Conservation (phyloP, 2,797 vertebrate species). For the Poecilia velifera region DNA sequence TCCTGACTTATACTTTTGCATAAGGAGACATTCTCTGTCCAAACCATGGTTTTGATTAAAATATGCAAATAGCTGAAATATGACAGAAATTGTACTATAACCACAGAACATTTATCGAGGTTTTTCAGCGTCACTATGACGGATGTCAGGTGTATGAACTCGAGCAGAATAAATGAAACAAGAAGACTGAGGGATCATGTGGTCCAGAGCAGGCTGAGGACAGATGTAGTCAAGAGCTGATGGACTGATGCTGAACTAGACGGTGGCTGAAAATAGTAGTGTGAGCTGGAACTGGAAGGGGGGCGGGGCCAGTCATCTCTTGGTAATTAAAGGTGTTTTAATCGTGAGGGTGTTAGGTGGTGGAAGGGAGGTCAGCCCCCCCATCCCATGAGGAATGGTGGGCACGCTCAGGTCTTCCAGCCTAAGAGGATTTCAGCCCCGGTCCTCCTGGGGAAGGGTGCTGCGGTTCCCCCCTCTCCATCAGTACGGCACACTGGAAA, state of each 20-base stretch:
- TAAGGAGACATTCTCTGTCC: not conserved
- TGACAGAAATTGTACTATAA: not conserved
- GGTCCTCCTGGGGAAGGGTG: slow-evolving; percentile 57
- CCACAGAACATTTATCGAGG: not conserved
- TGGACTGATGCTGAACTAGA: not conserved
- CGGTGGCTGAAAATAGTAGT: slow-evolving; percentile 62
- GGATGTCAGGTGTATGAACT: not conserved
- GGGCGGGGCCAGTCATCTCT: slow-evolving; percentile 47
- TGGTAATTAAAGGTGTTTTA: slow-evolving; percentile 80
- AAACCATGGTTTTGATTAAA: not conserved
- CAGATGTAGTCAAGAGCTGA: not conserved
- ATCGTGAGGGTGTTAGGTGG: slow-evolving; percentile 51
- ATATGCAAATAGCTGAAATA: not conserved
- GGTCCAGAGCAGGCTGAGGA: not conserved
- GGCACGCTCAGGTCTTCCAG: slow-evolving; percentile 44
- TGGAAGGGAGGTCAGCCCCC: slow-evolving; percentile 62
- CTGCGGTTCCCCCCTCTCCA: slow-evolving; percentile 31
- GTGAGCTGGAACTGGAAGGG: slow-evolving; percentile 20
- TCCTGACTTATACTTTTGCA: not conserved
- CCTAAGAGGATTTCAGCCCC: slow-evolving; percentile 74
- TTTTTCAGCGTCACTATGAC: too few species aligned
- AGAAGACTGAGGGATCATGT: too few species aligned
- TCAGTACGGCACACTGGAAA: slow-evolving; percentile 53
- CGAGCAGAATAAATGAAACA: not conserved
- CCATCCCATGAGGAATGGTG: slow-evolving; percentile 43